Percentiles rank a stretch among this genome's conserved stretches.
These are phyloP conservation scores for Botia almorhae DNA, from an alignment of 2,797 vertebrate species.

Conservation along the genomic window DNA sequence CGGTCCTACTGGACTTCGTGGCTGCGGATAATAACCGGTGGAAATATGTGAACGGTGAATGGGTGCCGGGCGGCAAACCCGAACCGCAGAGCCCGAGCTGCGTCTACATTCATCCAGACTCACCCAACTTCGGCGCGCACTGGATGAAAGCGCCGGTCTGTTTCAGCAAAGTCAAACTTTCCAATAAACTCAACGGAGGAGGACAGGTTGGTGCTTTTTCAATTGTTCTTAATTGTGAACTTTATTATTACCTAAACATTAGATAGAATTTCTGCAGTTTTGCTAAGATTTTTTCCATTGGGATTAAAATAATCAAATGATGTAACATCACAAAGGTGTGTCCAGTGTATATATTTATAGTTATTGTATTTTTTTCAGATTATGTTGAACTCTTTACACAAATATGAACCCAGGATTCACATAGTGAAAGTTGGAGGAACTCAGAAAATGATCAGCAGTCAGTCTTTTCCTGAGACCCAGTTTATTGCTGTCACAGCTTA, in stretches of 20 bases:
- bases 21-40: slow-evolving; percentile 84
- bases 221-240: not conserved
- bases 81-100: slow-evolving; percentile 84
- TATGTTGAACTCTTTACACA: slow-evolving; percentile 85
- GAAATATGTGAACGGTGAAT: slow-evolving; percentile 86
- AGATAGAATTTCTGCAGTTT: not conserved
- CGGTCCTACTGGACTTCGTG: slow-evolving; percentile 82
- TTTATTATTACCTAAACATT: not conserved
- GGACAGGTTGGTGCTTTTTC: slow-evolving; percentile 74
- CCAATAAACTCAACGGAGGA: slow-evolving; percentile 84
- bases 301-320: too few species aligned
- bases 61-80: slow-evolving; percentile 83
- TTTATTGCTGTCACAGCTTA: slow-evolving; percentile 85
- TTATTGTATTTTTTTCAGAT: slow-evolving; percentile 67
- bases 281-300: not conserved
- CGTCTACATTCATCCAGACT: slow-evolving; percentile 85
- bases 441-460: slow-evolving; percentile 86
- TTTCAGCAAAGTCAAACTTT: slow-evolving; percentile 86
- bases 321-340: not conserved
- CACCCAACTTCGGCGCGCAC: slow-evolving; percentile 84
- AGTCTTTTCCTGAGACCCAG: slow-evolving; percentile 83
- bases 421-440: slow-evolving; percentile 83
- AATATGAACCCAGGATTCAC: slow-evolving; percentile 84
- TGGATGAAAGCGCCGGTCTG: slow-evolving; percentile 85
- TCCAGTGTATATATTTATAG: slow-evolving; percentile 1